Conservation (phyloP, 2,797 vertebrate genomes). For the Glossophaga mutica region DNA sequence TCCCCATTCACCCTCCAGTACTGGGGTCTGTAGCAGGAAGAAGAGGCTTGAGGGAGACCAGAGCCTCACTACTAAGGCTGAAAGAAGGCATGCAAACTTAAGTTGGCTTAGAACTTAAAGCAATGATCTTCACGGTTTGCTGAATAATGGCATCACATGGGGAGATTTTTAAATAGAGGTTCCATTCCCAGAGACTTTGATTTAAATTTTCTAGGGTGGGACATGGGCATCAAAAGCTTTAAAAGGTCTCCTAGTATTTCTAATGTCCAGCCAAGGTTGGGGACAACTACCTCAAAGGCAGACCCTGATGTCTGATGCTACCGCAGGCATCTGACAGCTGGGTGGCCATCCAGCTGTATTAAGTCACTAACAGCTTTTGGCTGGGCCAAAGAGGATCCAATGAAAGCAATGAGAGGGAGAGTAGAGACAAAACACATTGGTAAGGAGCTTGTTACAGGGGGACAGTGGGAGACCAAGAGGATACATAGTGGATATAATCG, state of each 20-base stretch:
- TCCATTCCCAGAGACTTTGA: background rate
- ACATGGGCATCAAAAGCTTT: background rate
- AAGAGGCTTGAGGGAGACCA: background rate
- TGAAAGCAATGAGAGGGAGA: background rate
- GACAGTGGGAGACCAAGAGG: background rate
- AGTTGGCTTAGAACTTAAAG: background rate
- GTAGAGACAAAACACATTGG: constrained; percentile 34
- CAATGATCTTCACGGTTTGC: background rate
- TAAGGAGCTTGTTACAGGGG: background rate
- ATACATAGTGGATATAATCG: too few species aligned
- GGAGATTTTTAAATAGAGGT: background rate
- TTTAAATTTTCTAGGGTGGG: background rate
- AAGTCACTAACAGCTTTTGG: constrained; percentile 9
- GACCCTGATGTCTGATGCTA: background rate
- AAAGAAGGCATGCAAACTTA: background rate
- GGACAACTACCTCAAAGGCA: background rate
- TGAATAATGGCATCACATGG: background rate
- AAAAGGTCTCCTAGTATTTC: background rate
- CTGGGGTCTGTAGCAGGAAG: background rate
- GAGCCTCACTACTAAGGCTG: background rate
- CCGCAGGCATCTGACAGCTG: background rate
- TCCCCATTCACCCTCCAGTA: background rate
- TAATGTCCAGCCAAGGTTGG: background rate
- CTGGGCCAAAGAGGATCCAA: background rate
- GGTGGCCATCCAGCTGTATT: background rate